phyloP scores from a whole-genome alignment of 2,888 invertebrate genomes.

The Herminia tarsipennalis region DNA sequence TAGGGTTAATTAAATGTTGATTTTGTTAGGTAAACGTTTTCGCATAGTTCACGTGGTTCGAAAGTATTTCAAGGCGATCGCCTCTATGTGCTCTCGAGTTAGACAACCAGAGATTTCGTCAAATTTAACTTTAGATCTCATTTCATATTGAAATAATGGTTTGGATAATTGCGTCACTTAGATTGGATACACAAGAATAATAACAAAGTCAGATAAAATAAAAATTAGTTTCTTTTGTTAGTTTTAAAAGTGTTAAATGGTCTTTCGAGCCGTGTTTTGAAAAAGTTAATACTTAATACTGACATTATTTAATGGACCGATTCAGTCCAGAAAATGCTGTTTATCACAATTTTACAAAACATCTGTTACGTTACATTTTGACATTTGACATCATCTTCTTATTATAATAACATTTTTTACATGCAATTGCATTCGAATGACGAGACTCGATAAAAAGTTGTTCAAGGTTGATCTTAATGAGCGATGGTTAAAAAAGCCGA shows the following conservation, averaged over 20 bases:
- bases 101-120: conserved; percentile 44
- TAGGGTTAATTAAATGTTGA: conserved; percentile 64
- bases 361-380: too few species aligned
- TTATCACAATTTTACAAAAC: too few species aligned
- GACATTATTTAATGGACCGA: too few species aligned
- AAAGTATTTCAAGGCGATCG: conserved; percentile 85
- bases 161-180: conserved; percentile 14
- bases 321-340: too few species aligned
- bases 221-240: conserved; percentile 1
- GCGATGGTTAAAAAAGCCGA: too few species aligned
- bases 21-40: conserved; percentile 75
- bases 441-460: too few species aligned
- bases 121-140: conserved; percentile 27
- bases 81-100: conserved; percentile 59
- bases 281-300: too few species aligned
- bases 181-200: conserved; percentile 7
- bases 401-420: too few species aligned
- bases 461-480: too few species aligned
- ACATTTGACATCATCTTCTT: too few species aligned
- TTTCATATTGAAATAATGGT: conserved; percentile 20
- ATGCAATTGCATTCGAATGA: too few species aligned
- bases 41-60: conserved; percentile 78
- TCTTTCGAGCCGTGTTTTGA: conserved; percentile 5
- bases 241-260: background rate
- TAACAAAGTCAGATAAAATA: conserved; percentile 16